A percentile compares a stretch with the other conserved stretches of the same genome.
Conservation (phyloP, 2,113 vertebrate genomes). For the Gavia stellata region DNA sequence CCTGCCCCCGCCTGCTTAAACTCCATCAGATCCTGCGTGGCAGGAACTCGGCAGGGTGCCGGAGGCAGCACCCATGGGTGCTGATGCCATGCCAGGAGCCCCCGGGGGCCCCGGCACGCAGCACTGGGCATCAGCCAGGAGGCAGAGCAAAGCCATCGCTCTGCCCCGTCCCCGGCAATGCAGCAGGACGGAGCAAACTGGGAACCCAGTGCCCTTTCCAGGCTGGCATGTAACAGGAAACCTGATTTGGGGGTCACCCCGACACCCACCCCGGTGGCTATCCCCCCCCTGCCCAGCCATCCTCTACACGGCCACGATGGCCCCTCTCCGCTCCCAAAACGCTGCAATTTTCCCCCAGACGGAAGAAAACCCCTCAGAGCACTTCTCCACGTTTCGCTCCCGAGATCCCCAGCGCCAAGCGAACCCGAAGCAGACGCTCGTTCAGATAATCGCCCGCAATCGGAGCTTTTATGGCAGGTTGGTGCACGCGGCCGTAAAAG, state of each 20-base stretch:
- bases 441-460: not conserved
- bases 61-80: not conserved
- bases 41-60: not conserved
- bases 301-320: rapidly evolving
- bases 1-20: rapidly evolving
- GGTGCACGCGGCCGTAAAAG: not conserved
- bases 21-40: not conserved
- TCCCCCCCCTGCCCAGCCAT: not conserved
- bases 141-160: not conserved
- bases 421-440: not conserved
- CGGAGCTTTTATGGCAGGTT: not conserved
- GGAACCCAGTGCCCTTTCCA: not conserved
- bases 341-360: not conserved
- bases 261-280: rapidly evolving
- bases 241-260: not conserved
- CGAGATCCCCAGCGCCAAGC: not conserved
- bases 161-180: not conserved
- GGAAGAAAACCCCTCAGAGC: not conserved
- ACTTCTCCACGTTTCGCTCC: not conserved
- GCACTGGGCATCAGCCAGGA: not conserved
- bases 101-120: not conserved
- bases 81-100: not conserved
- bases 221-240: not conserved
- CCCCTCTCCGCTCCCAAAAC: rapidly evolving
- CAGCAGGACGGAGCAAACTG: not conserved